Conservation (phyloP, 2,113 vertebrate species). For the Salvelinus sp. region DNA sequence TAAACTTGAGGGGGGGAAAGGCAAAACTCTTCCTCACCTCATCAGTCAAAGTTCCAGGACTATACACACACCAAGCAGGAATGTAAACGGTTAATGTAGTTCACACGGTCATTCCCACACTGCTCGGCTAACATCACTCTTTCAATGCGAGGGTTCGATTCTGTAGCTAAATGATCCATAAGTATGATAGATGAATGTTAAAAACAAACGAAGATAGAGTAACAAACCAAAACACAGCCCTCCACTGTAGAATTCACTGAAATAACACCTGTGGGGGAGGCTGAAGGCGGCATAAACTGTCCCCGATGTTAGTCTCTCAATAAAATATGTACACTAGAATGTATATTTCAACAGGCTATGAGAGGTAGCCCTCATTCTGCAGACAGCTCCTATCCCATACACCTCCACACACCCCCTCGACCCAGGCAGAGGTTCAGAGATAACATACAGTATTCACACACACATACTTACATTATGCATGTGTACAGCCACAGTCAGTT, state of each 20-base stretch:
- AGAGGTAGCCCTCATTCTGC: constrained; percentile 65
- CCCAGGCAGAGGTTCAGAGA: constrained; percentile 39
- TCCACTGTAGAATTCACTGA: constrained; percentile 23
- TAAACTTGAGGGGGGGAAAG: constrained; percentile 18
- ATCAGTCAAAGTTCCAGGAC: constrained; percentile 34
- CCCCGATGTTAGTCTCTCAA: constrained; percentile 48
- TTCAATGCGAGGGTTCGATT: constrained; percentile 22
- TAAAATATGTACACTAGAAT: constrained; percentile 69
- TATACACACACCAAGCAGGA: not conserved
- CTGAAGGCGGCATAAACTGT: constrained; percentile 53
- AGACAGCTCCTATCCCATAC: constrained; percentile 47
- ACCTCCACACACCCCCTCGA: constrained; percentile 47
- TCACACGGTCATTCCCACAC: constrained; percentile 14
- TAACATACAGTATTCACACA: constrained; percentile 29
- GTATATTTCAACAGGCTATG: constrained; percentile 63
- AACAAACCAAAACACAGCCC: not conserved
- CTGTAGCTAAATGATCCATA: not conserved
- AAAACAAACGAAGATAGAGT: not conserved
- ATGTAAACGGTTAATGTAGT: not conserved
- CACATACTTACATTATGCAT: constrained; percentile 4
- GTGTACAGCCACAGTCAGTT: no score
- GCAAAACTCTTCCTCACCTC: constrained; percentile 24
- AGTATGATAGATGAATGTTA: not conserved
- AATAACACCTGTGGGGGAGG: constrained; percentile 38
- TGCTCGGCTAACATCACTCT: constrained; percentile 25